Evolutionary conservation across 2,888 invertebrate species (phyloP).

Genomic region (Rhagium mordax): DNA sequence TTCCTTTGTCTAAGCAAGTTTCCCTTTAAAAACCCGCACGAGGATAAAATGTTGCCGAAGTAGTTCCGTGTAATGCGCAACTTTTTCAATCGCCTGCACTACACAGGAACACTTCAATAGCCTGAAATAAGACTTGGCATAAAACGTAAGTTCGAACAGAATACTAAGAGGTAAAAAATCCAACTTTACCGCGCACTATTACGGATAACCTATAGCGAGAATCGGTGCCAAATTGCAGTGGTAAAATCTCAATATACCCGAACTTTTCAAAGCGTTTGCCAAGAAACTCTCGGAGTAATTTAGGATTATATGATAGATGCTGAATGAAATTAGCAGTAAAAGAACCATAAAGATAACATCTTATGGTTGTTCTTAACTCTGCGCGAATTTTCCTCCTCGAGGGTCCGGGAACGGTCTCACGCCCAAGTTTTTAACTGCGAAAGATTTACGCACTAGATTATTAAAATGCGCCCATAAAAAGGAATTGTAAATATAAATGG

Average conservation of each 20-base stretch:
- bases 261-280: slow-evolving; percentile 23
- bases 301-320: slow-evolving; percentile 18
- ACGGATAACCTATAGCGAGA: slow-evolving; percentile 17
- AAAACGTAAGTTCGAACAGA: slow-evolving; percentile 12
- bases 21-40: no score
- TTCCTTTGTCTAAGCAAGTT: no score
- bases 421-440: slow-evolving; percentile 3
- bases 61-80: neutral
- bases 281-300: slow-evolving; percentile 20
- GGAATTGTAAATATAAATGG: neutral
- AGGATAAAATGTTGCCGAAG: neutral
- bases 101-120: slow-evolving; percentile 1
- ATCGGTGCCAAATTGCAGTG: slow-evolving; percentile 34
- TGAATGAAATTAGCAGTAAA: slow-evolving; percentile 27
- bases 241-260: slow-evolving; percentile 31
- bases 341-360: slow-evolving; percentile 18
- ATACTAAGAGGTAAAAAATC: slow-evolving; percentile 26
- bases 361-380: slow-evolving; percentile 18
- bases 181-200: slow-evolving; percentile 19
- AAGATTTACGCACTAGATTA: slow-evolving; percentile 8
- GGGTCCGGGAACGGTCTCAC: neutral
- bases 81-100: slow-evolving; percentile 1
- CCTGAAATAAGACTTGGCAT: slow-evolving; percentile 8
- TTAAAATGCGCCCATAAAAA: neutral
- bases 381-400: neutral